Base-by-base conservation (phyloP, 2,888 invertebrate species). In the Gryllus longicercus region DNA sequence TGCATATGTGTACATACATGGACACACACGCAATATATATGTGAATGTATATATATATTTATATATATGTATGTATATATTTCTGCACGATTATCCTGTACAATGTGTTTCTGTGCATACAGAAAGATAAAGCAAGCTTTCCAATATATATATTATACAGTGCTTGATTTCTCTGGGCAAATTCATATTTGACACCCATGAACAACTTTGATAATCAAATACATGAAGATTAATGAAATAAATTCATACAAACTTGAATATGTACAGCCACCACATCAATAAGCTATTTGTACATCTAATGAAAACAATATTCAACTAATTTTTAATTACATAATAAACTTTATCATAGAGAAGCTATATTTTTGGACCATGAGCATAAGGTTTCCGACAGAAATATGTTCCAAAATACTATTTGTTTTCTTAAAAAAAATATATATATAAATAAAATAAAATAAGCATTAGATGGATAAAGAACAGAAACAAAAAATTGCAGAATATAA, bases 181-280 rank as follows among this genome's bases (percentile, higher is more conserved):
- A 79, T 81, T 81, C 76, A 77, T 78, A 50, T 78, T 75, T 78
- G 81, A 81, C 82, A 80, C 81, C 80, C 81, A 81, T 79, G 75
- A 75, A 79, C 79, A 51, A 81, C 50, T 78, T 74, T 38, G 38
- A 38, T 38, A 79, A 78, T 80, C 80, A 79, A 80, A 77, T 81
- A 80, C 75, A 79, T 80, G 77, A 76, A 82, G 79, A 80, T 80
- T 77, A 80, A 79, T 63, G 21, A 25, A 75, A 75, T 25, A 21
- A 75, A 75, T 75, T 75, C 78, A 81, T 80, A 81, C 78, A 25
- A 82, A 82, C 79, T 81, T 82, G 80, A 82, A 83, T 82, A 82
- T 83, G 81, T 83, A 83, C 82, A 83, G 79, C 81, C 83, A 83
- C 83, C 82, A 80, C 81, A 83, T 79, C 81, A 82, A 81, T 79